Evolutionary conservation across 2,888 invertebrate genomes (phyloP), one percentile per base, ranked within the genome.

Genomic region (Encarsia formosa): DNA sequence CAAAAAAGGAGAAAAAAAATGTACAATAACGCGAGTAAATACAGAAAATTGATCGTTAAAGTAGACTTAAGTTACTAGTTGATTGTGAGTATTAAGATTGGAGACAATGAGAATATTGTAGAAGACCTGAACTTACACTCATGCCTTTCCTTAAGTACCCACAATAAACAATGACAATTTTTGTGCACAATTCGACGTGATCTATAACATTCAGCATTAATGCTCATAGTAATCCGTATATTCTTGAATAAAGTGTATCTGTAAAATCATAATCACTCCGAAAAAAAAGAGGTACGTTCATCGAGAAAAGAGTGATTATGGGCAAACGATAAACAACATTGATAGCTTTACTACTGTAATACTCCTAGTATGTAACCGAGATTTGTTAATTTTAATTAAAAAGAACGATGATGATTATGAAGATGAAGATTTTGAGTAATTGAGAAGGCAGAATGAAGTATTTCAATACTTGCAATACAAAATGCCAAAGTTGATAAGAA

Each of bases 401-500:
- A n/a, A n/a, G n/a, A n/a, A n/a, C n/a, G n/a, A n/a, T n/a, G n/a
- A 60, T 58, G 39, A 52, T 31, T 49, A 56, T 5, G 15, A 15
- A 34, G 5, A 8, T 11, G 58, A 52, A 55, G 56, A 61, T 52
- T 54, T 59, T 57, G n/a, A n/a, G n/a, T n/a, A n/a, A n/a, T n/a
- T n/a, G n/a, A n/a, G 60, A 62, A 61, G 57, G 50, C 56, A 59
- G 39, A 46, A 39, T 32, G 19, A 49, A 38, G 51, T 49, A 49
- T 61, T 64, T 61, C 64, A 65, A 60, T 64, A 66, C 64, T n/a
- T 65, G 68, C 68, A 68, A 66, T 66, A 66, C 53, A 58, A 64
- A 63, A 69, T 69, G 67, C 69, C 69, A 69, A 70, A 70, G 69
- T 61, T 61, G 62, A 60, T 52, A 61, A 57, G 61, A 61, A 54